Evolutionary conservation across 2,888 invertebrate genomes (phyloP).

Genomic region (Ophion ventricosus): DNA sequence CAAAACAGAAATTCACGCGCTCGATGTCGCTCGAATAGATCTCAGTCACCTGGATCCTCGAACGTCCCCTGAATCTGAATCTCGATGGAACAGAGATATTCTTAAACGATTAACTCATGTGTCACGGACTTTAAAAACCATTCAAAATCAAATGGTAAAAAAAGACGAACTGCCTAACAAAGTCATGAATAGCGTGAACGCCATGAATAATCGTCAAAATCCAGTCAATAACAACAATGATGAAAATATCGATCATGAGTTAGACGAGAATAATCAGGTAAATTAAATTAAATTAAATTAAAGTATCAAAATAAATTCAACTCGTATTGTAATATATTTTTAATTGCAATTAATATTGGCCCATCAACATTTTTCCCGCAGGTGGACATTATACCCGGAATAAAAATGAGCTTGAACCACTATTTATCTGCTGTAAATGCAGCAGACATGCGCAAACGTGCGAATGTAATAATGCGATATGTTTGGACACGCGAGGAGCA

Average conservation of each 20-base stretch:
- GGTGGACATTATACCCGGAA: conserved; percentile 5
- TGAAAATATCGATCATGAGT: conserved; percentile 16
- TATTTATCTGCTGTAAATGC: conserved; percentile 22
- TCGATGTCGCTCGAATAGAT: neutral
- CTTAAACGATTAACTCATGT: conserved; percentile 13
- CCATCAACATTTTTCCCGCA: conserved; percentile 14
- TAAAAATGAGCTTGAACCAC: conserved; percentile 20
- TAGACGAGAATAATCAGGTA: conserved; percentile 9
- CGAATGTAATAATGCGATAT: conserved; percentile 20
- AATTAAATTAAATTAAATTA: conserved; percentile 3
- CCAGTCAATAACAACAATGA: conserved; percentile 18
- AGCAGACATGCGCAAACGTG: conserved; percentile 27
- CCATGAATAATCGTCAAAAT: conserved; percentile 16
- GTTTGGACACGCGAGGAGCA: conserved; percentile 12
- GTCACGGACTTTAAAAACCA: conserved; percentile 16
- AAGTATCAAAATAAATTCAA: conserved; percentile 16
- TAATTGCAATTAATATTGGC: conserved; percentile 1
- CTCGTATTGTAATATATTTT: conserved; percentile 9
- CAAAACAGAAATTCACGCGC: too few relatives aligned
- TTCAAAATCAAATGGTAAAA: conserved; percentile 16
- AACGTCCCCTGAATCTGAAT: conserved; percentile 1
- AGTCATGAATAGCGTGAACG: conserved; percentile 2
- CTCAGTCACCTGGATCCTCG: neutral
- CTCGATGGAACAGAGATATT: conserved; percentile 5
- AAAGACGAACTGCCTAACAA: conserved; percentile 12